Base-by-base conservation (phyloP, 2,888 invertebrate species). In the Lycocerus yunnanus region DNA sequence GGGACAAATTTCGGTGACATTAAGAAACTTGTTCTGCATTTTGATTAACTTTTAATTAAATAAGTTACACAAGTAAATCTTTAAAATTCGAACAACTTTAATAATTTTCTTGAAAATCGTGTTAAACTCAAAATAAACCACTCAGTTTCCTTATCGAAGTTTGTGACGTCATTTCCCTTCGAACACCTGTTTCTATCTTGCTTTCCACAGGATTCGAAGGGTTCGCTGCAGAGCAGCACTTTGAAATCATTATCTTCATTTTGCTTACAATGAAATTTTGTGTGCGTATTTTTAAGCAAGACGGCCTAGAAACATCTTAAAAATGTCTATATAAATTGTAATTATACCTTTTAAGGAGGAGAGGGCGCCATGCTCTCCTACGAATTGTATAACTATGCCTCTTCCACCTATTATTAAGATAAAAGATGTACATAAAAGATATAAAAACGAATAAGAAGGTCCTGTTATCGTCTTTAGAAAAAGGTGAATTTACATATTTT, bases 231-330 rank as follows among this genome's bases (percentile, higher is more conserved):
- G 72, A 78, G 69, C 78, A 76, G 78, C 78, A 78, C 78, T 76
- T 76, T 73, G 76, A 72, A 76, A 76, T 76, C 78, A 76, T 78
- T 78, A 78, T 78, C 76, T 73, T 74, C 74, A 78, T 78, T 78
- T 78, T 73, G 75, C 75, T 76, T 76, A 73, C 70, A 70, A 73
- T 63, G 70, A 70, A 70, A 18, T 71, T 76, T 71, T 74, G 71
- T 65, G 68, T 68, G 71, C 66, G 71, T 68, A 71, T 74, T 71
- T 71, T 72, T 63, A 43, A 24, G 72, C 16, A 67, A 67, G 3
- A 71, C 70, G 67, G 60, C 73, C 70, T 73, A 70, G 70, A 70
- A 75, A 72, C 67, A 69, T 75, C 68, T 72, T 69, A 61, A 61
- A 59, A 72, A 69, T 61, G 69, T 71, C 70, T 70, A 76, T 76